Evolutionary conservation across 2,113 vertebrate species (phyloP).

Genomic region (Apteryx mantelli): DNA sequence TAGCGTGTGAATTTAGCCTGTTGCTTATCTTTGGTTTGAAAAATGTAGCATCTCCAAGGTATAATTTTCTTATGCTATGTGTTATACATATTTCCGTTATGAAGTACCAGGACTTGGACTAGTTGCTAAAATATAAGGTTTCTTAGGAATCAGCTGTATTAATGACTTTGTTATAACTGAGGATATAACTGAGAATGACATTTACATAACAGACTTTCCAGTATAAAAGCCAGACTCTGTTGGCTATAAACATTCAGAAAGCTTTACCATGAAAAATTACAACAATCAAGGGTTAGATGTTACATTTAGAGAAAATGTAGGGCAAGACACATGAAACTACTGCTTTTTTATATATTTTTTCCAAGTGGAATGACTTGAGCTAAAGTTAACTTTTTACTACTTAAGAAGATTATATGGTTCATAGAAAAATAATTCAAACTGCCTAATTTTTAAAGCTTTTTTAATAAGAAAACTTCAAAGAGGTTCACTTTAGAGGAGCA

Average conservation of each 20-base stretch:
- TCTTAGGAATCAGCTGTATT: conserved; percentile 28
- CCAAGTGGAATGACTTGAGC: background rate
- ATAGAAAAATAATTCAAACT: conserved; percentile 61
- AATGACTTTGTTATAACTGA: conserved; percentile 7
- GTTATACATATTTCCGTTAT: fast-evolving
- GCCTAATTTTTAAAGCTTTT: conserved; percentile 59
- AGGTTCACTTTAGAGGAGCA: conserved; percentile 34
- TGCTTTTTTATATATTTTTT: background rate
- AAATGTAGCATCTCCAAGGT: background rate
- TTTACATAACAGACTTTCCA: conserved; percentile 42
- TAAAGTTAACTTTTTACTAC: conserved; percentile 48
- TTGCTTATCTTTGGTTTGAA: background rate
- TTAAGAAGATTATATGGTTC: conserved; percentile 40
- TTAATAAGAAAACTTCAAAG: conserved; percentile 69
- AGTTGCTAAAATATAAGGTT: background rate
- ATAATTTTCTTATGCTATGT: background rate
- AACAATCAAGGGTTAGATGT: background rate
- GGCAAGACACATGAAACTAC: background rate
- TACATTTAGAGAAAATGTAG: conserved; percentile 12
- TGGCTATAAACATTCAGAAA: conserved; percentile 28
- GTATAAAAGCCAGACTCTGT: conserved; percentile 34
- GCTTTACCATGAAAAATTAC: conserved; percentile 36
- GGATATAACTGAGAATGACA: conserved; percentile 37
- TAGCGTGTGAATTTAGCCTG: background rate
- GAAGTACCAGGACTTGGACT: background rate